A percentile compares a stretch with the other conserved stretches of the same genome.
phyloP scores from a whole-genome alignment of 1,140 invertebrate species.

The Nasonia longicornis region DNA sequence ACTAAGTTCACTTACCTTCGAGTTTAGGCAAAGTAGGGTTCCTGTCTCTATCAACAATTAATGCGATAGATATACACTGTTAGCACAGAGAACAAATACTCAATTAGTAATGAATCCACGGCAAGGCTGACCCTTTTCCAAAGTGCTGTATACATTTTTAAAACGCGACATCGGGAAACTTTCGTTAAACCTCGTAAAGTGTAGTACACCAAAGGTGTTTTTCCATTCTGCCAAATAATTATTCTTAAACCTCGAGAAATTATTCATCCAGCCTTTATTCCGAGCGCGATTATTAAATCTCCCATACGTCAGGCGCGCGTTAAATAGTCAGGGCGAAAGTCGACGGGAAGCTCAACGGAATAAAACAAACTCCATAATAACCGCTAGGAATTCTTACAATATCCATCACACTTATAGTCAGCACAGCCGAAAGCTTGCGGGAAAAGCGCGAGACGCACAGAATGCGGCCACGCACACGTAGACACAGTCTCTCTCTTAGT shows the following conservation, averaged over 20 bases:
- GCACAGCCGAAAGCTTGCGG: not conserved
- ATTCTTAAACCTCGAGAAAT: too few species aligned
- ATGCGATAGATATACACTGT: not conserved
- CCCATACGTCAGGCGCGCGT: not conserved
- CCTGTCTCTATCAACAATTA: conserved; percentile 3
- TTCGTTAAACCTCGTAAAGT: too few species aligned
- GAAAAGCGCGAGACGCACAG: conserved; percentile 4
- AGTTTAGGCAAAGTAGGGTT: not conserved
- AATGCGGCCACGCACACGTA: conserved; percentile 22
- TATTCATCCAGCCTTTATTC: too few species aligned
- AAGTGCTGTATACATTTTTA: not conserved
- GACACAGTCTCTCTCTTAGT: not conserved
- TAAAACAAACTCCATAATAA: too few species aligned
- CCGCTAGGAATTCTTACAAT: not conserved
- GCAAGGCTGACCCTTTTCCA: not conserved
- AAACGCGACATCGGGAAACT: too few species aligned
- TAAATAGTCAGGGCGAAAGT: not conserved
- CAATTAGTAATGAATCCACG: not conserved
- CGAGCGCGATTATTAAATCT: too few species aligned
- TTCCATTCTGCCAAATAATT: too few species aligned
- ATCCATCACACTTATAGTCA: not conserved
- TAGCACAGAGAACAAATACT: not conserved
- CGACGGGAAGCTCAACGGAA: not conserved
- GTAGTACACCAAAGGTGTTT: too few species aligned
- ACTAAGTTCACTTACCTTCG: not conserved